Base-by-base conservation (phyloP, 2,113 vertebrate genomes). In the Zapus hudsonius region DNA sequence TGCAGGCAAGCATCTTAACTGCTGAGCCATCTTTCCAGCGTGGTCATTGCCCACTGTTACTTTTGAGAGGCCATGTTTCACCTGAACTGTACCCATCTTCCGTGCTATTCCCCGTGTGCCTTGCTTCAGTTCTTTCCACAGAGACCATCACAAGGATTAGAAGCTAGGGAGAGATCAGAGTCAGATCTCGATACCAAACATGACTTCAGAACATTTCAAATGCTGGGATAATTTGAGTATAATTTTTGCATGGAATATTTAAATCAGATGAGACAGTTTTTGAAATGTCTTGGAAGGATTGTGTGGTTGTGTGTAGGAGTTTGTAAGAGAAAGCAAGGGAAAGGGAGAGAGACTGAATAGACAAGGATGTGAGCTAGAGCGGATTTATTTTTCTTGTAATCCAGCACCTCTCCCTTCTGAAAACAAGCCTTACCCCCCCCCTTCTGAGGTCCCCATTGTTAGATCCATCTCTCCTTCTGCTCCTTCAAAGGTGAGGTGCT, bases 151-250 rank as follows among this genome's bases (percentile, higher is more conserved):
- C 36, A 52, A 67, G 64, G 23, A 55, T 64, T 44, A 52, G 42
- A 44, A 70, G 12, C 76, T 7, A 16, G 25, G 25, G 22, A 23
- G 76, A 59, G 12, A 23, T n/a, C 52, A 36, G 55, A 78, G 63
- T n/a, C 13, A 36, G 63, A 22, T 6, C 13, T 38, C 36, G n/a
- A 20, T 11, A 80, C 10, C 36, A 19, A 42, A 61, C 11, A 25
- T 10, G 31, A 63, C 63, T 81, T 84, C 40, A 38, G 59, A 74
- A 44, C 16, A 66, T 66, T 93, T 86, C 42, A 19, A 90, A 79
- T n/a, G 42, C 74, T 78, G 23, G 92, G 31, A 42, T 59, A 40
- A 66, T 44, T 36, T 23, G 25, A 38, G 4, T 67, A 16, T 44
- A 19, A 25, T 75, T 91, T 75, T 55, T 63, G 33, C 57, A 44